Evolutionary conservation across 2,113 vertebrate species (phyloP), one percentile per base, ranked within the genome.

Genomic region (Bothrops jararaca): DNA sequence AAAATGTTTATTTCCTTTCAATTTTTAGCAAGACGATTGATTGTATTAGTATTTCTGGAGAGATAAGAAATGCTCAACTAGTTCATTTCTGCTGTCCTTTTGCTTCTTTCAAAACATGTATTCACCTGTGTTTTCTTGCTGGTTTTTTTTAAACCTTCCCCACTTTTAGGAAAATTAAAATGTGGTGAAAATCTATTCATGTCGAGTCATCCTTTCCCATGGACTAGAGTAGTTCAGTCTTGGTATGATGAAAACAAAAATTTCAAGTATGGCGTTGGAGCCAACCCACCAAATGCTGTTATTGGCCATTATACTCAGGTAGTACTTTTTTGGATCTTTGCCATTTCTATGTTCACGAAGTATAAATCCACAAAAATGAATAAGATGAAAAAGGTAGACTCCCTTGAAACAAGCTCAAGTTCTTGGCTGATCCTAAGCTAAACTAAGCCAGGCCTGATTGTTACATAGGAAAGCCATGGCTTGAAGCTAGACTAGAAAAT

Each of bases 171-270:
- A 50, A 95, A 7, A 64, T 90, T 26, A 4, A 85, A 4, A 86
- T 96, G 97, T 88, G 96, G 97, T 57, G 97, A 97, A 91, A 97
- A 97, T 93, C 91, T 96, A 29, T 97, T 54, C 20, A 96, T 96
- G 95, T 94, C 97, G 53, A 93, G 85, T 93, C 85, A 90, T 1
- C 93, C 95, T 50, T 3, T 24, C 4, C 0, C 64, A 3, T 97
- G 97, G 97, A n/a, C 92, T 69, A 1, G 3, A 0, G 95, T 92
- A 26, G 91, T 96, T 90, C 95, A 97, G 92, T 90, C 0, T 10
- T 97, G 96, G 96, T 94, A 90, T 15, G 42, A 95, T 0, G 97
- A 97, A 50, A 10, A 3, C 13, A 12, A 39, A 0, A 0, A 94
- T 34, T 97, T 97, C 91, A 13, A 8, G 15, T 96, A 94, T 24